Conservation (phyloP, 2,797 vertebrate species). For the Centropyge bicolor region DNA sequence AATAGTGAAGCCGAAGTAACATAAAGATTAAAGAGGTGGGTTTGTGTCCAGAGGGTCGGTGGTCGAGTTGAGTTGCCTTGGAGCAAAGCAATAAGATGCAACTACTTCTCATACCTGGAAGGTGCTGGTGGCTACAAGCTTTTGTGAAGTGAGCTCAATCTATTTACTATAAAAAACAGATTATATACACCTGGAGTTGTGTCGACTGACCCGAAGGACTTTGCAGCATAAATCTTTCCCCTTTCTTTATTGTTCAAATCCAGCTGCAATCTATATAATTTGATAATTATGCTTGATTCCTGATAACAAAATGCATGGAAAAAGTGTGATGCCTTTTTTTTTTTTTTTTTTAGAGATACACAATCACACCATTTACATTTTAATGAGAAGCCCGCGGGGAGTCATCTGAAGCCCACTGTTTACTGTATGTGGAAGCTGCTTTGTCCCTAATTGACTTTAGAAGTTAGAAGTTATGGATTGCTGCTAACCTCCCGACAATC, state of each 20-base stretch:
- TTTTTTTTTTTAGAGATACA: constrained; percentile 39
- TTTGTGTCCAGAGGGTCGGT: not conserved
- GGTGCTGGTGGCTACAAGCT: not conserved
- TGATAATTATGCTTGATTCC: constrained; percentile 33
- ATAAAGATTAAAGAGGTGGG: not conserved
- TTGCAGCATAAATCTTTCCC: not conserved
- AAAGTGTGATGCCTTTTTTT: constrained; percentile 4
- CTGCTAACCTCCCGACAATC: constrained; percentile 41
- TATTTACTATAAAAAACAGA: constrained; percentile 6
- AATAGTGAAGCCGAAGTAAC: not conserved
- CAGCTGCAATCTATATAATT: constrained; percentile 20
- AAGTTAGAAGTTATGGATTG: constrained; percentile 50
- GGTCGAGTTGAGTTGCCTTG: not conserved
- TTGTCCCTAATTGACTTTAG: constrained; percentile 57
- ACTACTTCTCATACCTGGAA: not conserved
- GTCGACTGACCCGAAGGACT: not conserved
- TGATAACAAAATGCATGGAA: constrained; percentile 30
- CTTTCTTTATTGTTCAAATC: constrained; percentile 1
- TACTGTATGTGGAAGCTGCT: constrained; percentile 34
- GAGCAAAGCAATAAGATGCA: not conserved
- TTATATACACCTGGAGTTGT: not conserved
- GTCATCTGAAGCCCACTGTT: constrained; percentile 9
- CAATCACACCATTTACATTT: constrained; percentile 63
- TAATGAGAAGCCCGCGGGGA: constrained; percentile 55
- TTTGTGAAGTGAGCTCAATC: not conserved